Evolutionary conservation across 1,140 invertebrate species (phyloP), one percentile per base, ranked within the genome.

Genomic region (Ylistrum balloti): DNA sequence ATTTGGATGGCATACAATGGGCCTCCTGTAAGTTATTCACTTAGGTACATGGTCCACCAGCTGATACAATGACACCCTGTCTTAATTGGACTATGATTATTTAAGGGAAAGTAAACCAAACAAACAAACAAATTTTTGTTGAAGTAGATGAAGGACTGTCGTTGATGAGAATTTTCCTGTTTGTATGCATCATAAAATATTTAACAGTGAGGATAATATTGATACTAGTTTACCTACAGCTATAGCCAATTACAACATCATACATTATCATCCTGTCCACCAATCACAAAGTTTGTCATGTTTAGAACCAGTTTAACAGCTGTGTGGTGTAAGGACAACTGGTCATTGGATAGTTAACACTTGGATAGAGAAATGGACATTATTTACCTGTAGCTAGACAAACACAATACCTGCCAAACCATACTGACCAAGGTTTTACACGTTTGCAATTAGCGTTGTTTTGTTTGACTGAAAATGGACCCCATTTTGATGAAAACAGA

Each of bases 391-490:
- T 74, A 74, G 56, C 17, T 74, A n/a, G n/a, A 74, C 17, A 74
- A 74, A 74, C 56, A 74, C 13, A 28, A 74, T 74, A 74, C 56
- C 56, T 74, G n/a, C 0, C 22, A n/a, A 28, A 22, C 7, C 5
- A 74, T n/a, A 74, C 56, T 74, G 56, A 74, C 56, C 56, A 74
- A 74, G 56, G 56, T 74, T 74, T 74, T 74, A 74, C 56, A 74
- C n/a, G 56, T 28, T n/a, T 17, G 56, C 56, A 74, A 74, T 74
- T 74, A 74, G 17, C 56, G 56, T n/a, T 74, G 56, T 74, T 74
- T 74, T 74, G 56, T 74, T 74, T 74, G 56, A 74, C 56, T 74
- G 56, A 74, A 74, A 74, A 74, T 74, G 56, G 56, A 74, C 56
- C 56, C 56, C 56, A 74, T 74, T n/a, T 74, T 74, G 56, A 74